phyloP scores from a whole-genome alignment of 2,888 invertebrate species.

The Ecliptopera silaceata region DNA sequence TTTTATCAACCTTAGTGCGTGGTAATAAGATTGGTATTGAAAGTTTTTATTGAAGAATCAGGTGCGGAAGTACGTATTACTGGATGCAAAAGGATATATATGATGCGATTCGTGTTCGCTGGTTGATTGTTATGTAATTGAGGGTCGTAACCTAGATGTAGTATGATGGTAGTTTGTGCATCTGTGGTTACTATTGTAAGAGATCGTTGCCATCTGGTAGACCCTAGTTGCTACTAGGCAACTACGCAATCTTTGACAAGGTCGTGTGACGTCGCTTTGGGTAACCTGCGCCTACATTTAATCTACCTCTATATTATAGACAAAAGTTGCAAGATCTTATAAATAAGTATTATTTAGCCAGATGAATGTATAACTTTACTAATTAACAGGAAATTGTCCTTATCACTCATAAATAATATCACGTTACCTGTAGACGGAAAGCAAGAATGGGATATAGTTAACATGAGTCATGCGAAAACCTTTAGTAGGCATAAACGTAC shows the following conservation, averaged over 20 bases:
- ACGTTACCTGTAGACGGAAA: slow-evolving; percentile 2
- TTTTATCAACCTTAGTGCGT: slow-evolving; percentile 12
- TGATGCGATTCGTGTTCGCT: slow-evolving; percentile 23
- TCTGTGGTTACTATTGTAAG: background rate
- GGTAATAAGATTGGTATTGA: slow-evolving; percentile 14
- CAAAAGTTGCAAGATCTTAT: no score
- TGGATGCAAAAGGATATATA: slow-evolving; percentile 22
- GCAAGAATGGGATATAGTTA: background rate
- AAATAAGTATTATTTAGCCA: no score
- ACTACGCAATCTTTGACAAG: background rate
- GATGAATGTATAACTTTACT: no score
- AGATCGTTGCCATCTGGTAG: slow-evolving; percentile 4
- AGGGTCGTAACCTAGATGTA: slow-evolving; percentile 13
- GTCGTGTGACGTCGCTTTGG: background rate
- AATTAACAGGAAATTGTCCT: no score
- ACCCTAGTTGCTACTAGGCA: background rate
- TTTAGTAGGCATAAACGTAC: background rate
- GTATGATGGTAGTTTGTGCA: background rate
- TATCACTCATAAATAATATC: background rate
- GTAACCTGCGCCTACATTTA: no score
- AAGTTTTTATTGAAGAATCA: background rate
- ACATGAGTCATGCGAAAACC: slow-evolving; percentile 4
- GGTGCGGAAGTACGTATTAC: slow-evolving; percentile 29
- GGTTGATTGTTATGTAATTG: slow-evolving; percentile 14
- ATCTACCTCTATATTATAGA: no score